A percentile compares a stretch with the other conserved stretches of the same genome.
These are phyloP conservation scores for Aelia acuminata DNA, from an alignment of 2,888 invertebrate species.

Conservation along the genomic window DNA sequence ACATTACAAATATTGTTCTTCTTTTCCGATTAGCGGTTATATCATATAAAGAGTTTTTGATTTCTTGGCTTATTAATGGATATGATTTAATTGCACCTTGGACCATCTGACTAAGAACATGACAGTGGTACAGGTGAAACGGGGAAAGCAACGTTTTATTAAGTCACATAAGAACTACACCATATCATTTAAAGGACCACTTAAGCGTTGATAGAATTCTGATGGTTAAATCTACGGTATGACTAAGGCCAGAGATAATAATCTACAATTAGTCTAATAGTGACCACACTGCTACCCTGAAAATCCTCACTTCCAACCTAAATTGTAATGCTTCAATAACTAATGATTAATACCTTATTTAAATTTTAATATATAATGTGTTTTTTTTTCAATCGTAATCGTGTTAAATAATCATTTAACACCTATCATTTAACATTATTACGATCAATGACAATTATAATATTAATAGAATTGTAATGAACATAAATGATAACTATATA, in stretches of 20 bases:
- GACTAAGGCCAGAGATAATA: conserved; percentile 9
- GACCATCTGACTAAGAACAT: not conserved
- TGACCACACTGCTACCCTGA: not conserved
- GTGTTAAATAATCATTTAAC: no score
- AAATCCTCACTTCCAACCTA: not conserved
- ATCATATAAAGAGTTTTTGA: no score
- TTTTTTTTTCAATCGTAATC: not conserved
- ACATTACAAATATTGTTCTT: no score
- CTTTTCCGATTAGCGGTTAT: no score
- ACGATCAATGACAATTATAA: no score
- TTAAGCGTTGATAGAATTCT: conserved; percentile 1
- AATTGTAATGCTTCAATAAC: not conserved
- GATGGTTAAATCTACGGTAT: not conserved
- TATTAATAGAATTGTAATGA: not conserved
- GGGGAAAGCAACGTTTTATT: not conserved
- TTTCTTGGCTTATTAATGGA: no score
- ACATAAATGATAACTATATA: not conserved
- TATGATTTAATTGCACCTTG: not conserved
- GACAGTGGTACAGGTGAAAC: not conserved
- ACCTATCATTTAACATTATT: no score
- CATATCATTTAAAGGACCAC: not conserved
- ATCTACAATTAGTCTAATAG: not conserved
- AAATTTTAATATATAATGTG: not conserved
- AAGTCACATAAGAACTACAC: not conserved
- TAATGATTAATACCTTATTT: not conserved